Evolutionary conservation across 2,888 invertebrate genomes (phyloP).

Genomic region (Athripsodes cinereus): DNA sequence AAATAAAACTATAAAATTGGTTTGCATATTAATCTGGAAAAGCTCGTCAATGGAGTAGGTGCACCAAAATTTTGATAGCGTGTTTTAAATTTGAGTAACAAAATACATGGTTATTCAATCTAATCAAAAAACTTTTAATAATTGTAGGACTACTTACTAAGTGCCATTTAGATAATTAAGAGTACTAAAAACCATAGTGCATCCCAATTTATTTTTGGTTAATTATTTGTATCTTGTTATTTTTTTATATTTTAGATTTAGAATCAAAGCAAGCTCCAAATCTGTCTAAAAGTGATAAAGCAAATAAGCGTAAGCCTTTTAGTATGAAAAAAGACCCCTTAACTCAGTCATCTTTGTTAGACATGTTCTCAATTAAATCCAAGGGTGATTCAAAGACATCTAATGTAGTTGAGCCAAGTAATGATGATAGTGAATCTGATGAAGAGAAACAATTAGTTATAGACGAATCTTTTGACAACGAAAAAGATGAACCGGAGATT

Average conservation of each 20-base stretch:
- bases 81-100: no score
- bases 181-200: no score
- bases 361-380: conserved; percentile 40
- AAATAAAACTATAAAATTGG: no score
- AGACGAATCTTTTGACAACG: conserved; percentile 32
- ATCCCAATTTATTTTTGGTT: no score
- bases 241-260: conserved; percentile 6
- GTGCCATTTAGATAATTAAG: no score
- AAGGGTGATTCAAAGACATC: conserved; percentile 25
- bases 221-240: no score
- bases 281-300: conserved; percentile 45
- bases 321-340: conserved; percentile 46
- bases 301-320: conserved; percentile 43
- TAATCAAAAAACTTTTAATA: no score
- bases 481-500: conserved; percentile 32
- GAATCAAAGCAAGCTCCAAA: conserved; percentile 1
- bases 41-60: background rate
- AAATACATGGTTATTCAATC: no score
- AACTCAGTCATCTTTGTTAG: conserved; percentile 47
- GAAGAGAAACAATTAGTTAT: conserved; percentile 36
- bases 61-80: background rate
- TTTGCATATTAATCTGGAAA: background rate
- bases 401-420: conserved; percentile 28
- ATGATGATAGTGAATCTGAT: conserved; percentile 35
- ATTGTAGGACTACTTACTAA: no score